Evolutionary conservation across 2,797 vertebrate genomes (phyloP).

Genomic region (Microctenopoma stevenorrisi): DNA sequence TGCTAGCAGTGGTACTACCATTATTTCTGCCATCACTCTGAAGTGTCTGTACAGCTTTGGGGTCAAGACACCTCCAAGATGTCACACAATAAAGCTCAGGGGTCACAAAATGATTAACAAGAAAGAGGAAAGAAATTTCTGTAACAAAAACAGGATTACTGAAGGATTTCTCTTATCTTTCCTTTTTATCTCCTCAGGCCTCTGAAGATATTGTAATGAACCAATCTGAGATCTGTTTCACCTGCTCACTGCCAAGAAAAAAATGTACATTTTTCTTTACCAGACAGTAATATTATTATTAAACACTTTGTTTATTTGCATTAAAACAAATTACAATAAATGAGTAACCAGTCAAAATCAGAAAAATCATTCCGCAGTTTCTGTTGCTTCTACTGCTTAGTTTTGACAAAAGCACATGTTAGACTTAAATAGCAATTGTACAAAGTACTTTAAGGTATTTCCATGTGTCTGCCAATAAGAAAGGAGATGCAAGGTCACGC

Average conservation of each 20-base stretch:
- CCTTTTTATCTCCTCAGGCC: background rate
- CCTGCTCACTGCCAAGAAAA: background rate
- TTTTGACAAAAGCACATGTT: too few relatives aligned
- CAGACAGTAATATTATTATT: too few relatives aligned
- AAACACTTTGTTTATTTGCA: too few relatives aligned
- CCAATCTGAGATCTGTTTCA: background rate
- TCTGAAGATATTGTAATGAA: background rate
- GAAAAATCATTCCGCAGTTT: too few relatives aligned
- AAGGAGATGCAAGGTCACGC: background rate
- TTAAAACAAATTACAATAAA: too few relatives aligned
- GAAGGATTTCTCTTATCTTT: background rate
- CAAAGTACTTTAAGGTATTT: conserved; percentile 10
- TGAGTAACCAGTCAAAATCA: too few relatives aligned
- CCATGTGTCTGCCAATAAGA: conserved; percentile 21
- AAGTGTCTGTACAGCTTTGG: background rate
- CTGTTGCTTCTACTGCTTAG: too few relatives aligned
- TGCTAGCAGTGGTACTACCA: background rate
- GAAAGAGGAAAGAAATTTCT: background rate
- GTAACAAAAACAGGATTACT: background rate
- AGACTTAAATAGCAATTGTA: background rate
- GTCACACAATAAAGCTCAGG: background rate
- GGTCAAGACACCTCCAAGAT: background rate
- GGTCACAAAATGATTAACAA: background rate
- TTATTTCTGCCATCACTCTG: background rate
- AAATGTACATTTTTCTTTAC: background rate